phyloP scores from a whole-genome alignment of 2,888 invertebrate genomes.

The Rotaria socialis region DNA sequence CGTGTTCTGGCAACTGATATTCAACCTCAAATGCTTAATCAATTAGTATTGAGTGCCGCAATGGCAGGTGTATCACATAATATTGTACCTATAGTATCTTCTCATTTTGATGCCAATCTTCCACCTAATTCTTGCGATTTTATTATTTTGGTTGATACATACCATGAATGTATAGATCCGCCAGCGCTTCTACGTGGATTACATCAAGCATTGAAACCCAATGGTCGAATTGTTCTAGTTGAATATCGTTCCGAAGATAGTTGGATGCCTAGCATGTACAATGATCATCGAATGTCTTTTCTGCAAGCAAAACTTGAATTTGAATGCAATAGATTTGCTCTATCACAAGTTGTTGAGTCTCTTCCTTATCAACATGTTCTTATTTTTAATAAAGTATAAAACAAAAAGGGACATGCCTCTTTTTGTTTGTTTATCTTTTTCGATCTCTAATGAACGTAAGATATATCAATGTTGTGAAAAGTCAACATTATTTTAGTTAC shows the following conservation, averaged over 20 bases:
- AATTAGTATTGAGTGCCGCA: neutral
- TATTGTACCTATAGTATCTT: neutral
- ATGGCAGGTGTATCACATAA: neutral
- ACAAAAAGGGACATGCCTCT: too few species aligned
- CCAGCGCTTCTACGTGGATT: neutral
- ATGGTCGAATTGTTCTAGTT: conserved; percentile 13
- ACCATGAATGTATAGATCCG: conserved; percentile 15
- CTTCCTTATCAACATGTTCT: neutral
- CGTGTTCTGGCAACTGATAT: neutral
- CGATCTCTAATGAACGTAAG: too few species aligned
- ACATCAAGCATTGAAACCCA: neutral
- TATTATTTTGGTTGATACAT: conserved; percentile 11
- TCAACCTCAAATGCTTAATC: neutral
- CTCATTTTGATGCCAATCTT: neutral
- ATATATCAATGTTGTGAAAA: neutral
- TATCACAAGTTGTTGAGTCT: neutral
- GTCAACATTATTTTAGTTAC: conserved; percentile 1
- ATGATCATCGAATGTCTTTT: conserved; percentile 3
- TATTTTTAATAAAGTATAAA: conserved; percentile 4
- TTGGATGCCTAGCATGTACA: neutral
- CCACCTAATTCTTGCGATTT: neutral
- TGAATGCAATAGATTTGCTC: neutral
- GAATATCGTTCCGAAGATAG: conserved; percentile 13
- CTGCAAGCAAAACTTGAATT: neutral
- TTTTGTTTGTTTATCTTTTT: too few species aligned